Percentiles rank a stretch among this genome's conserved stretches.
Evolutionary conservation across 2,113 vertebrate species (phyloP).

Genomic region (Amblyopsis rosae): DNA sequence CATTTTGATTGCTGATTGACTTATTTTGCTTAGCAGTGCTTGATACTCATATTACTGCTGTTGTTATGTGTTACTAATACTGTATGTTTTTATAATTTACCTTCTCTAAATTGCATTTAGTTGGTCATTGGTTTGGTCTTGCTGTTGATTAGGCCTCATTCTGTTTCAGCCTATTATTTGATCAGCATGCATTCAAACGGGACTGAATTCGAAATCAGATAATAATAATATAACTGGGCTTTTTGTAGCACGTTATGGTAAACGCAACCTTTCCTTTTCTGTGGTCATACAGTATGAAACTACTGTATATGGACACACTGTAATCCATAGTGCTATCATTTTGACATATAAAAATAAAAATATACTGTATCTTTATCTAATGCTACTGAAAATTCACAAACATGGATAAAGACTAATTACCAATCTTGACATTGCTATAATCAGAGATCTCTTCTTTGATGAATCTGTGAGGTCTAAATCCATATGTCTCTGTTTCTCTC

Average conservation of each 20-base stretch:
- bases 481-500: neutral
- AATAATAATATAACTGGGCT: neutral
- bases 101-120: slow-evolving; percentile 3
- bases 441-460: slow-evolving; percentile 7
- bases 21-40: slow-evolving; percentile 11
- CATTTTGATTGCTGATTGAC: slow-evolving; percentile 16
- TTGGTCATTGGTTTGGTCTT: neutral
- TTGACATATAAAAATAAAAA: slow-evolving; percentile 7
- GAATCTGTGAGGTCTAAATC: slow-evolving; percentile 16
- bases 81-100: neutral
- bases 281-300: slow-evolving; percentile 2
- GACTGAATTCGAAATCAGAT: neutral
- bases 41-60: slow-evolving; percentile 22
- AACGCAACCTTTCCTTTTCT: neutral
- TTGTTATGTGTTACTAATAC: neutral
- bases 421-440: neutral
- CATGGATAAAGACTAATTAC: slow-evolving; percentile 33
- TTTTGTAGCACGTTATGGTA: neutral
- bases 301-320: neutral
- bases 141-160: neutral
- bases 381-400: slow-evolving; percentile 11
- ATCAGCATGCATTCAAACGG: neutral
- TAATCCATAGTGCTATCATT: slow-evolving; percentile 4
- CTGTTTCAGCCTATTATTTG: neutral
- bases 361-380: neutral